Conservation (phyloP, 1,140 invertebrate species). For the Cotesia chilonis region DNA sequence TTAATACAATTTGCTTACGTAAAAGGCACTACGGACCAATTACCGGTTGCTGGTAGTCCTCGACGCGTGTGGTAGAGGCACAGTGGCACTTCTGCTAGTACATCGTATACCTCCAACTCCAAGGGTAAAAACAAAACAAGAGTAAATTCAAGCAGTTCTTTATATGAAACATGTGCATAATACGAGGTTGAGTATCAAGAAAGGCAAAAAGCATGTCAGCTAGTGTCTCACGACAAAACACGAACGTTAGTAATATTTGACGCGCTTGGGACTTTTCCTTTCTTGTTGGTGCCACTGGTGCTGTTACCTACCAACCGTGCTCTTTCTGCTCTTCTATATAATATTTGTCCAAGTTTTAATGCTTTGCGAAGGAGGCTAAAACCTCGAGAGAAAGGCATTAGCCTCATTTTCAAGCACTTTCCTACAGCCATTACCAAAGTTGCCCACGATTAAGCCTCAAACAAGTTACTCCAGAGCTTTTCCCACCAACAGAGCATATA, state of each 20-base stretch:
- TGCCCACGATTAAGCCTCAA: slow-evolving; percentile 54
- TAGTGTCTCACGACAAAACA: background rate
- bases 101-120: slow-evolving; percentile 1
- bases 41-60: slow-evolving; percentile 42
- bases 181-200: slow-evolving; percentile 7
- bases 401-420: slow-evolving; percentile 55
- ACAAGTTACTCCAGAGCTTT: slow-evolving; percentile 55
- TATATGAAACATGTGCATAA: slow-evolving; percentile 18
- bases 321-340: slow-evolving; percentile 26
- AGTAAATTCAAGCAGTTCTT: background rate
- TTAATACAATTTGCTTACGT: slow-evolving; percentile 46
- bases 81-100: slow-evolving; percentile 20
- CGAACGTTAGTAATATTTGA: slow-evolving; percentile 33
- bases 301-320: background rate
- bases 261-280: slow-evolving; percentile 7
- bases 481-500: slow-evolving; percentile 25
- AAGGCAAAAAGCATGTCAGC: slow-evolving; percentile 27
- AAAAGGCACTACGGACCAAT: slow-evolving; percentile 46
- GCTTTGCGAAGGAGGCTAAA: slow-evolving; percentile 44
- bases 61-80: slow-evolving; percentile 32
- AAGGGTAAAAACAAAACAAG: background rate
- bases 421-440: slow-evolving; percentile 53
- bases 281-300: slow-evolving; percentile 4
- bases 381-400: slow-evolving; percentile 48
- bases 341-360: slow-evolving; percentile 52